Evolutionary conservation across 2,888 invertebrate species (phyloP).

Genomic region (Agrochola circellaris): DNA sequence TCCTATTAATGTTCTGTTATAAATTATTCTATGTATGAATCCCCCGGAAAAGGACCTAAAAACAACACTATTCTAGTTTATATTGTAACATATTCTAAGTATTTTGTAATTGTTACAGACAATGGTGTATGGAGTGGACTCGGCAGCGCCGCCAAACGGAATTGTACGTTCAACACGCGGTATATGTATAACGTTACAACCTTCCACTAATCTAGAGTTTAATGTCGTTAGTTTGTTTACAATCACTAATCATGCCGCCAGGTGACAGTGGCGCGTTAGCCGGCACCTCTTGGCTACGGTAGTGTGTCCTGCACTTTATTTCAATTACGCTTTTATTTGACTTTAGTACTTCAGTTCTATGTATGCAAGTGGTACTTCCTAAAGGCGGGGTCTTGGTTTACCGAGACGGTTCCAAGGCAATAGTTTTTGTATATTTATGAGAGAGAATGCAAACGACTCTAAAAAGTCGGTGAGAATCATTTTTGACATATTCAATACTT

Average conservation of each 20-base stretch:
- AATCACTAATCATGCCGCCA: constrained; percentile 39
- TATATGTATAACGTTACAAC: constrained; percentile 54
- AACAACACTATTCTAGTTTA: not conserved
- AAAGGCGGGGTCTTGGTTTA: not conserved
- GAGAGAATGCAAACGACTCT: constrained; percentile 2
- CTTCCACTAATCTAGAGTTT: constrained; percentile 62
- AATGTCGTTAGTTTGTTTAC: constrained; percentile 53
- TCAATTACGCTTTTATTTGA: constrained; percentile 33
- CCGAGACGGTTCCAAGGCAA: constrained; percentile 5
- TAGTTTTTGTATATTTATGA: constrained; percentile 17
- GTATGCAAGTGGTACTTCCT: constrained; percentile 17
- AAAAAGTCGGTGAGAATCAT: not conserved
- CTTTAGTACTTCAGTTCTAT: constrained; percentile 30
- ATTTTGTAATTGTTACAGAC: constrained; percentile 38
- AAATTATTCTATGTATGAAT: not conserved
- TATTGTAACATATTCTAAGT: not conserved
- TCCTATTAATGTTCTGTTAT: not conserved
- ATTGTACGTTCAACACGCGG: constrained; percentile 60
- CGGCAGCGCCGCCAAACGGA: constrained; percentile 60
- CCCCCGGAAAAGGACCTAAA: too few species aligned
- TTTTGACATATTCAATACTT: not conserved
- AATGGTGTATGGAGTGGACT: constrained; percentile 45
- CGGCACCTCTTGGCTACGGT: constrained; percentile 15
- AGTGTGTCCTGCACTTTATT: constrained; percentile 9
- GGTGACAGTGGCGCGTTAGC: constrained; percentile 20